Evolutionary conservation across 2,113 vertebrate species (phyloP).

Genomic region (Malurus cyaneus): DNA sequence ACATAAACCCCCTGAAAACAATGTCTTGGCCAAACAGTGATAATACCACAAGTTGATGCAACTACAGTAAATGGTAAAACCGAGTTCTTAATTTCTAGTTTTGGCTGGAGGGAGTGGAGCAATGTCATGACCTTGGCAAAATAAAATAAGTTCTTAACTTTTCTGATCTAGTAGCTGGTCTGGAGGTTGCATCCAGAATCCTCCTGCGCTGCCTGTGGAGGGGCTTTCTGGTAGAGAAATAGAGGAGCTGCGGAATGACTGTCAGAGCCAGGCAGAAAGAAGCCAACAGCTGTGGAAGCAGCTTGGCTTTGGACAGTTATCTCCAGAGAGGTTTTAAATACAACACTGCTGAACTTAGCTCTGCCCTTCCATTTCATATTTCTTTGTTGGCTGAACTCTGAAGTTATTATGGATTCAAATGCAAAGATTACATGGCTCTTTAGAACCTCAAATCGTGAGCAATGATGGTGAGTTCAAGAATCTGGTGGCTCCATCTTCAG

Average conservation of each 20-base stretch:
- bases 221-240: not conserved
- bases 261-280: not conserved
- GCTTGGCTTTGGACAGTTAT: not conserved
- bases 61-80: not conserved
- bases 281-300: not conserved
- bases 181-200: not conserved
- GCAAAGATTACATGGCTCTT: not conserved
- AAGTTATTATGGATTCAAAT: slow-evolving; percentile 3
- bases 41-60: not conserved
- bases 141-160: not conserved
- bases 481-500: not conserved
- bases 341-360: not conserved
- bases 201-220: not conserved
- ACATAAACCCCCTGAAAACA: not conserved
- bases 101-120: not conserved
- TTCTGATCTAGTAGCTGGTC: not conserved
- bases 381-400: slow-evolving; percentile 6
- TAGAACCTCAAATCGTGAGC: not conserved
- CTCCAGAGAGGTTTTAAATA: not conserved
- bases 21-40: not conserved
- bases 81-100: not conserved
- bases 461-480: slow-evolving; percentile 12
- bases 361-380: not conserved
- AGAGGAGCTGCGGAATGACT: not conserved
- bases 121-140: not conserved